Evolutionary conservation across 1,140 invertebrate species (phyloP).

Genomic region (Charaxes varanes): DNA sequence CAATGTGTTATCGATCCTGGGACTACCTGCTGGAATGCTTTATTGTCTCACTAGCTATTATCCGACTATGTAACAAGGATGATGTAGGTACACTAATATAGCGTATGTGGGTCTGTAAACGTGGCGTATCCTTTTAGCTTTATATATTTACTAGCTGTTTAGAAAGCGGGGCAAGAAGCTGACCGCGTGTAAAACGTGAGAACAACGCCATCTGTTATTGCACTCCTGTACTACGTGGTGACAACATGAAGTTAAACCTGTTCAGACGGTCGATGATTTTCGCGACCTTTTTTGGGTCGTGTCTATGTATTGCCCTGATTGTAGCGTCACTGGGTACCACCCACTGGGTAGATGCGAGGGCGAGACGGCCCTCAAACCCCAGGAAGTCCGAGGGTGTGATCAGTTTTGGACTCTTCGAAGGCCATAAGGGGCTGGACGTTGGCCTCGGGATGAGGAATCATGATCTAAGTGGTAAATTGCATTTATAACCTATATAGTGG

Average conservation of each 20-base stretch:
- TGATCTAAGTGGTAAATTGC: slow-evolving; percentile 80
- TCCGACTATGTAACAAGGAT: no score
- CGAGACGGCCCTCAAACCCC: slow-evolving; percentile 80
- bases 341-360: slow-evolving; percentile 89
- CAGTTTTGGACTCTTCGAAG: slow-evolving; percentile 89
- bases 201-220: slow-evolving; percentile 25
- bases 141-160: no score
- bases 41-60: no score
- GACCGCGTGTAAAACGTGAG: slow-evolving; percentile 22
- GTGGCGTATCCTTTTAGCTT: no score
- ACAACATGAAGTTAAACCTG: slow-evolving; percentile 71
- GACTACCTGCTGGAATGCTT: no score
- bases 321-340: slow-evolving; percentile 90
- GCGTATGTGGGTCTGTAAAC: no score
- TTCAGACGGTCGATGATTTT: slow-evolving; percentile 89
- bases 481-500: slow-evolving; percentile 1
- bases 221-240: slow-evolving; percentile 5
- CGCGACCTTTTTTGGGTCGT: slow-evolving; percentile 90
- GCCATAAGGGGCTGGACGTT: slow-evolving; percentile 87
- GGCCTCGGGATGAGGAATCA: slow-evolving; percentile 87
- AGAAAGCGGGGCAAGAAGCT: slow-evolving; percentile 23
- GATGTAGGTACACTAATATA: no score
- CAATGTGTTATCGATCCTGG: no score
- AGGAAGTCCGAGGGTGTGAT: slow-evolving; percentile 84
- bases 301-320: slow-evolving; percentile 87